Conservation (phyloP, 2,113 vertebrate genomes). For the Colistium nudipinnis region DNA sequence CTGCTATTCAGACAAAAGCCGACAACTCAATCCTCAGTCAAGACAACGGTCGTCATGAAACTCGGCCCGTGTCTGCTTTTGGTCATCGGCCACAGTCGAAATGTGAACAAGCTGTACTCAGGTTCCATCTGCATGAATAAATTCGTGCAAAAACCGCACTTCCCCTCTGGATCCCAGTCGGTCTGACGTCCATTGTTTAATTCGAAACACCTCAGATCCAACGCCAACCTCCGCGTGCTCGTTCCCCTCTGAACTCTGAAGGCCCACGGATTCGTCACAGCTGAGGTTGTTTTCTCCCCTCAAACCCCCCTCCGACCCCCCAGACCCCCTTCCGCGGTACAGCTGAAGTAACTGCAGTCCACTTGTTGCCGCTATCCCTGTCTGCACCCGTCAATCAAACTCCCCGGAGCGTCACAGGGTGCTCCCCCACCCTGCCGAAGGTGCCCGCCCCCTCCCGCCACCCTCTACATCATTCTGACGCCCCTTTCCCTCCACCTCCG, state of each 20-base stretch:
- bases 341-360: constrained; percentile 78
- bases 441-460: constrained; percentile 8
- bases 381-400: constrained; percentile 81
- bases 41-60: not conserved
- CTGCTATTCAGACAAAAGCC: no score
- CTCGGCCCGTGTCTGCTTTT: not conserved
- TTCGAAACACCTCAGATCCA: constrained; percentile 23
- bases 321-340: constrained; percentile 10
- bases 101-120: constrained; percentile 23
- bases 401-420: constrained; percentile 30
- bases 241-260: constrained; percentile 58
- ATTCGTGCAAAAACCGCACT: constrained; percentile 35
- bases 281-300: constrained; percentile 49
- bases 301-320: not conserved
- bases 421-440: constrained; percentile 7
- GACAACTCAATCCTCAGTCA: no score
- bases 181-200: constrained; percentile 38
- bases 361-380: constrained; percentile 77
- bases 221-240: constrained; percentile 12
- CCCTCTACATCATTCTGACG: constrained; percentile 38
- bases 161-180: constrained; percentile 53
- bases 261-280: constrained; percentile 72
- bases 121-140: constrained; percentile 33
- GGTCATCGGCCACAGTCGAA: constrained; percentile 29
- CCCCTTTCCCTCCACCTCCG: constrained; percentile 16